These are phyloP conservation scores for Macrophya annulata DNA, from an alignment of 2,888 invertebrate species.

Conservation along the genomic window DNA sequence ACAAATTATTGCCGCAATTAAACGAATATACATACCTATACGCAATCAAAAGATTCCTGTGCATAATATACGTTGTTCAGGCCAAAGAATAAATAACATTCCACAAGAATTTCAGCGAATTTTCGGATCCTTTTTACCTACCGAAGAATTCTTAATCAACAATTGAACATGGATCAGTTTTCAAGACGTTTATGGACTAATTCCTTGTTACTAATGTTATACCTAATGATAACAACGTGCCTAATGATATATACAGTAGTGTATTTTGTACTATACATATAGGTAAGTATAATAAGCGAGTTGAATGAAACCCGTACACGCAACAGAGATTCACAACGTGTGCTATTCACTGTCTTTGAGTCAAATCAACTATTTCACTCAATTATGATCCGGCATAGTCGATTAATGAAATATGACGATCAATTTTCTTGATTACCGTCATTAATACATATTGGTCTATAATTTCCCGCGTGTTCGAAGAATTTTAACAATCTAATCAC, in stretches of 20 bases:
- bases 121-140: no score
- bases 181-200: background rate
- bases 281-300: background rate
- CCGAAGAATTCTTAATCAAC: no score
- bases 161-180: background rate
- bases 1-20: no score
- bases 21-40: no score
- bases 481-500: background rate
- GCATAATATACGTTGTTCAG: no score
- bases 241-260: no score
- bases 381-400: background rate
- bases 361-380: conserved; percentile 2
- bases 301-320: background rate
- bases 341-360: background rate
- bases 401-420: background rate
- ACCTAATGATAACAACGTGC: background rate
- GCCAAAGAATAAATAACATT: no score
- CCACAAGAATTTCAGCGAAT: no score
- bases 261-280: no score
- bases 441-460: background rate
- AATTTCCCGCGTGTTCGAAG: background rate
- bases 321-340: background rate
- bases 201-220: background rate
- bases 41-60: no score
- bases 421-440: background rate